A percentile compares a stretch with the other conserved stretches of the same genome.
phyloP scores from a whole-genome alignment of 1,140 invertebrate genomes.

The Pygmarrhopalites habei region DNA sequence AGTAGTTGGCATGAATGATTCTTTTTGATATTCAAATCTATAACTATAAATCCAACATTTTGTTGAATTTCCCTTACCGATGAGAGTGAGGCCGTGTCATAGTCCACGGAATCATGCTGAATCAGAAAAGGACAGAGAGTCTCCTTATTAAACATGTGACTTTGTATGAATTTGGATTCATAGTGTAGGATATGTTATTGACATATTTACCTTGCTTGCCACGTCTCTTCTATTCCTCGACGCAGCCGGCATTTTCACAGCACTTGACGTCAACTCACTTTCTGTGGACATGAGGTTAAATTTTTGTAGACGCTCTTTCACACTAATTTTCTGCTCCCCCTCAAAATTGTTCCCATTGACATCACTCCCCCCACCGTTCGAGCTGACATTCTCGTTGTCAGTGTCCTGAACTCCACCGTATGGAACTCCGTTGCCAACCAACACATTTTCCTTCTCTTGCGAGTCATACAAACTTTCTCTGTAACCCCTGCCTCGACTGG shows the following conservation, averaged over 20 bases:
- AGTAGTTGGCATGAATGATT: too few species aligned
- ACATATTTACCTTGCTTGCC: conserved; percentile 53
- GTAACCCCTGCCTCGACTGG: conserved; percentile 3
- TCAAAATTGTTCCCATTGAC: conserved; percentile 38
- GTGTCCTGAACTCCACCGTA: too few species aligned
- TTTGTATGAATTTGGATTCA: too few species aligned
- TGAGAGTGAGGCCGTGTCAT: conserved; percentile 61
- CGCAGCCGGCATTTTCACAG: conserved; percentile 46
- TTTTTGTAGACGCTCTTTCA: conserved; percentile 83
- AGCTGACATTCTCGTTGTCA: conserved; percentile 4
- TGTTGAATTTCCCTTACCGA: conserved; percentile 48
- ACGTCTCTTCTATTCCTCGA: conserved; percentile 52
- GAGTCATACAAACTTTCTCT: too few species aligned
- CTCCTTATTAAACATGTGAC: conserved; percentile 7
- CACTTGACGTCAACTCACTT: conserved; percentile 52
- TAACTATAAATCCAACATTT: background rate
- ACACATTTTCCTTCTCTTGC: too few species aligned
- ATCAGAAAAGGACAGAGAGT: conserved; percentile 33
- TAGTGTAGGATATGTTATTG: too few species aligned
- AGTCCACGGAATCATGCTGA: conserved; percentile 59
- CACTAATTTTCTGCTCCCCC: conserved; percentile 59
- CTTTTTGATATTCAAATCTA: too few species aligned
- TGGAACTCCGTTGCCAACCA: too few species aligned
- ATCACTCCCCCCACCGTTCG: too few species aligned
- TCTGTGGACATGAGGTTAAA: conserved; percentile 84